Base-by-base conservation (phyloP, 2,797 vertebrate genomes). In the Rhinichthys osculus region DNA sequence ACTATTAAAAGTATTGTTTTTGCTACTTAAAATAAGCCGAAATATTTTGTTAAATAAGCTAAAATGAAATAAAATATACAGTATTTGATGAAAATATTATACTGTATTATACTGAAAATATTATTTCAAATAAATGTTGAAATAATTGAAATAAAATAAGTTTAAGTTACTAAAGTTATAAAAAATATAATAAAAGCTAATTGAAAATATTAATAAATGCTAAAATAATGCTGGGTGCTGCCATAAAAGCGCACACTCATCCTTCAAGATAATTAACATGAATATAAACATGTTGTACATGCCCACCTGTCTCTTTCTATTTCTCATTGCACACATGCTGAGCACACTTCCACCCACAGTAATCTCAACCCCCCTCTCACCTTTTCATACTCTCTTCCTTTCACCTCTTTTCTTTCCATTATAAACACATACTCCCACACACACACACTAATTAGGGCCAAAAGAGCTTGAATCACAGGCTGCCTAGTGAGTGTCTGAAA, bases 371-470 rank as follows among this genome's bases (percentile, higher is more conserved):
- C 54, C 16, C 72, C 72, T 40, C 50, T 57, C 11, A 10, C 17
- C 66, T 78, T 57, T 77, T 77, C 44, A 69, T 52, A 40, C 74
- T 78, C 62, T 77, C 42, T 67, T 42, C 38, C 71, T 42, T 44
- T 78, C 44, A 44, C 27, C 13, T 70, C 50, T 40, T 78, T 84
- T 57, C 11, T 70, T 57, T 70, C 50, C 17, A 59, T 71, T 70
- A 70, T 16, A 16, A 78, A 71, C 66, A 71, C 83, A 80, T 64
- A 64, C 92, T 74, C 74, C 47, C 79, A 77, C 54, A 78, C 82
- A 72, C 77, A 78, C 52, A 74, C 59, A 76, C 83, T 93, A 93
- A 94, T 91, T 90, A 92, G 90, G 70, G 74, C 35, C 76, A 35
- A 76, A 84, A 89, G 62, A 87, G 89, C 85, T 83, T 69, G 79